Base-by-base conservation (phyloP, 53 echinoderm and acorn worm species). In the Echinarachnius parma region DNA sequence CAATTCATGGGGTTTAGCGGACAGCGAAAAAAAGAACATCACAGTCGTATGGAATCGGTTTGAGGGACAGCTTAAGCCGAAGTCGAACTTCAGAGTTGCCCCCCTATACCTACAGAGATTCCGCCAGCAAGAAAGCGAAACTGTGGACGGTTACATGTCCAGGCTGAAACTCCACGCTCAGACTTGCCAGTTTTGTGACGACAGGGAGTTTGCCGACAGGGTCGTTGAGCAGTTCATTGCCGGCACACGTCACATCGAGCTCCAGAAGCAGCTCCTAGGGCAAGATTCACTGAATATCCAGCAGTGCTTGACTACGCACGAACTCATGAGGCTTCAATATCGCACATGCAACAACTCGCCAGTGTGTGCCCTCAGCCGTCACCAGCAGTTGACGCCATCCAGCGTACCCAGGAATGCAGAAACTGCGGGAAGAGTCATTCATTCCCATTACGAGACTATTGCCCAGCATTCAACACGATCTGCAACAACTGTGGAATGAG, bases 181-280 rank as follows among this genome's bases (percentile, higher is more conserved):
- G 37, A 77, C 67, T 20, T 82, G 77, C 56, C 34, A 78, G 28
- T 84, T 81, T 34, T 25, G 64, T 1, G 56, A 77, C 37, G 69
- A 81, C 46, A 60, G 39, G n/a, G 89, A 85, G 44, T 44, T 57
- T 16, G 58, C 76, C 21, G 81, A 76, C 14, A 53, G 85, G 32
- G 50, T 89, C 27, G 58, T 89, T 46, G 81, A 89, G 30, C 85
- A 85, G 53, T 71, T 89, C 21, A 78, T 78, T 31, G 79, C 78
- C 2, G 83, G 83, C 13, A 83, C 66, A 28, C 37, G 59, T 2
- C 75, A 79, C 46, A 20, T 64, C 24, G 83, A 83, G 3, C 59
- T 88, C 24, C 89, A 79, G 34, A 83, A 88, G 45, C 52, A 78
- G 34, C 50, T 83, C 0, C 39, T 88, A 29, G 87, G 59, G 20